Percentiles rank a stretch among this genome's conserved stretches.
phyloP scores from a whole-genome alignment of 1,140 invertebrate species.

The Alviniconcha marisindica region DNA sequence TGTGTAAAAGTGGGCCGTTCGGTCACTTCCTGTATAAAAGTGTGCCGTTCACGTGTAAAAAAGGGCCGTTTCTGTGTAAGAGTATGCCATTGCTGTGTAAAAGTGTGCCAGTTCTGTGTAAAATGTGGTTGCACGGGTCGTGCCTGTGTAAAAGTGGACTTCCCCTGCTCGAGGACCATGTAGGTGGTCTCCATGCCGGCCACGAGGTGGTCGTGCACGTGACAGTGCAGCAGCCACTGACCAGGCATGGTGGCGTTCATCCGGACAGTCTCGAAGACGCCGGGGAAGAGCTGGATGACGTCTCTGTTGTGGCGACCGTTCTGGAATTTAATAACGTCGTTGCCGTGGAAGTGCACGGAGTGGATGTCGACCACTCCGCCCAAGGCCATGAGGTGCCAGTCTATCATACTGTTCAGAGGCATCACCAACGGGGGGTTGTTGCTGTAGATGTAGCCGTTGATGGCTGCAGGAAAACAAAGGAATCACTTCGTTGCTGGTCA shows the following conservation, averaged over 20 bases:
- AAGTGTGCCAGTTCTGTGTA: too few relatives aligned
- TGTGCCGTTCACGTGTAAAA: too few relatives aligned
- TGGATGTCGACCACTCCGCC: slow-evolving; percentile 65
- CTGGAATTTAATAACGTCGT: slow-evolving; percentile 52
- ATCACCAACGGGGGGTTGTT: slow-evolving; percentile 61
- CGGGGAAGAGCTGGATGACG: slow-evolving; percentile 58
- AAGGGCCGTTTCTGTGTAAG: too few relatives aligned
- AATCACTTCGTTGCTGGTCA: too few relatives aligned
- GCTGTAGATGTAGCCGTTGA: slow-evolving; percentile 65
- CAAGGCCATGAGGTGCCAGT: slow-evolving; percentile 63
- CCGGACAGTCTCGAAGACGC: slow-evolving; percentile 51
- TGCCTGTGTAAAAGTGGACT: too few relatives aligned
- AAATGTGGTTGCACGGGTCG: too few relatives aligned
- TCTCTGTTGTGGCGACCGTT: slow-evolving; percentile 39
- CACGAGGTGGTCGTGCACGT: slow-evolving; percentile 57
- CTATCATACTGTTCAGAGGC: slow-evolving; percentile 53
- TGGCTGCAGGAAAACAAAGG: slow-evolving; percentile 20
- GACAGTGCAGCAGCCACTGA: slow-evolving; percentile 60
- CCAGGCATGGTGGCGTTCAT: slow-evolving; percentile 57
- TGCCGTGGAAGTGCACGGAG: slow-evolving; percentile 69
- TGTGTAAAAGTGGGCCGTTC: too few relatives aligned
- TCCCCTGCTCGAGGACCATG: too few relatives aligned
- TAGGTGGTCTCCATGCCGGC: slow-evolving; percentile 58
- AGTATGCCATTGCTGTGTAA: too few relatives aligned
- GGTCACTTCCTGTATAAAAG: too few relatives aligned